Base-by-base conservation (phyloP, 2,797 vertebrate genomes). In the Lepus oiostolus region DNA sequence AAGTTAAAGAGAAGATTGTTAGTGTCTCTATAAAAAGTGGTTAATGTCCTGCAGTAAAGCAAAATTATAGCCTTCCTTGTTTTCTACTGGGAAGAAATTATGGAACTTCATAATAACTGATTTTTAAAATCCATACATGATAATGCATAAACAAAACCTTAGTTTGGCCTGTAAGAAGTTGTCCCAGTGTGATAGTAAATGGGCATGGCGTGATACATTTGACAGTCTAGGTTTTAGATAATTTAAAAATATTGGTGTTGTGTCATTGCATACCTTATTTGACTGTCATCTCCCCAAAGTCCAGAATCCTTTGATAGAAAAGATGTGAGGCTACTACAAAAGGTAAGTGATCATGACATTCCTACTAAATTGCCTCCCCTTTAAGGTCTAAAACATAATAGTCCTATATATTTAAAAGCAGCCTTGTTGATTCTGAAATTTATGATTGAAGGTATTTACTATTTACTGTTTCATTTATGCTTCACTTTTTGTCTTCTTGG, bases 171-270 rank as follows among this genome's bases (percentile, higher is more conserved):
- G 12, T 74, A 85, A 38, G 58, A 79, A 47, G 79, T 65, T 30
- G 7, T 88, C 72, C 30, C 28, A 63, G 8, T 74, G 42, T 68
- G 63, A 74, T 38, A 81, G 19, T 72, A 35, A 85, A 50, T 91
- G 30, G 2, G 9, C 19, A 77, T 65, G 2, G 7, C 82, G 17
- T 0, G 62, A 0, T 83, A 38, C 8, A 87, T 85, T 80, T 81
- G n/a, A 62, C 16, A 58, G 72, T 82, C 72, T 10, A 74, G 82
- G 19, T 86, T 80, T 90, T 65, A 70, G 19, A 72, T 52, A 72
- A 54, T 42, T 95, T 1, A 50, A 84, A 96, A 90, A 84, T 79
- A 88, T 16, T 21, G 32, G 71, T 84, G 62, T 76, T 81, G 2
- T 68, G 50, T 75, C 60, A 71, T 9, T 90, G 22, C 30, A 62